phyloP scores from a whole-genome alignment of 1,140 invertebrate genomes.

The Trichomalopsis sarcophagae region DNA sequence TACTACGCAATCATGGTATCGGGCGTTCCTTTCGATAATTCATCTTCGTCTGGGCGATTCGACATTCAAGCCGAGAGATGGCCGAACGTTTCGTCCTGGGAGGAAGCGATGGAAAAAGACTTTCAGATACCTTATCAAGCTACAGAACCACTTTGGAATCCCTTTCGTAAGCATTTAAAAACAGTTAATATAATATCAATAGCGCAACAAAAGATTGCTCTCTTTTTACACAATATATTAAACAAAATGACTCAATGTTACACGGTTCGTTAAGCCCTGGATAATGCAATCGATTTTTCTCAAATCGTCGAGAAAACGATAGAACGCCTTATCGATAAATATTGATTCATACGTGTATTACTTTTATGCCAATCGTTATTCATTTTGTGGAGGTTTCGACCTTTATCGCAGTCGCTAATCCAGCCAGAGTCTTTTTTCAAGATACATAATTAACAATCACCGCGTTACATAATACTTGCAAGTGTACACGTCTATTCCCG shows the following conservation, averaged over 20 bases:
- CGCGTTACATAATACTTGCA: too few species aligned
- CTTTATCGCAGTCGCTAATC: too few species aligned
- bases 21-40: slow-evolving; percentile 54
- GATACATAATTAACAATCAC: too few species aligned
- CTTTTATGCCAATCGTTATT: not conserved
- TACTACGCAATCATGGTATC: slow-evolving; percentile 69
- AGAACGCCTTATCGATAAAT: not conserved
- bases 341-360: not conserved
- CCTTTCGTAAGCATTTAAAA: slow-evolving; percentile 58
- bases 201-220: not conserved
- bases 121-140: slow-evolving; percentile 68
- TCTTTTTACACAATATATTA: too few species aligned
- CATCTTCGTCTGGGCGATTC: slow-evolving; percentile 39
- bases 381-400: not conserved
- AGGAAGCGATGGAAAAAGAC: slow-evolving; percentile 61
- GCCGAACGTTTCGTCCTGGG: slow-evolving; percentile 64
- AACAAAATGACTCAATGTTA: not conserved
- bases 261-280: not conserved
- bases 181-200: not conserved
- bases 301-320: not conserved
- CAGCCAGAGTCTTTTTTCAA: too few species aligned
- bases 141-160: slow-evolving; percentile 57
- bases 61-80: slow-evolving; percentile 53
- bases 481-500: too few species aligned
- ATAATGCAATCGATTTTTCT: not conserved